Percentiles rank a stretch among this genome's conserved stretches.
Evolutionary conservation across 2,888 invertebrate species (phyloP).

Genomic region (Pandemis cinnamomeana): DNA sequence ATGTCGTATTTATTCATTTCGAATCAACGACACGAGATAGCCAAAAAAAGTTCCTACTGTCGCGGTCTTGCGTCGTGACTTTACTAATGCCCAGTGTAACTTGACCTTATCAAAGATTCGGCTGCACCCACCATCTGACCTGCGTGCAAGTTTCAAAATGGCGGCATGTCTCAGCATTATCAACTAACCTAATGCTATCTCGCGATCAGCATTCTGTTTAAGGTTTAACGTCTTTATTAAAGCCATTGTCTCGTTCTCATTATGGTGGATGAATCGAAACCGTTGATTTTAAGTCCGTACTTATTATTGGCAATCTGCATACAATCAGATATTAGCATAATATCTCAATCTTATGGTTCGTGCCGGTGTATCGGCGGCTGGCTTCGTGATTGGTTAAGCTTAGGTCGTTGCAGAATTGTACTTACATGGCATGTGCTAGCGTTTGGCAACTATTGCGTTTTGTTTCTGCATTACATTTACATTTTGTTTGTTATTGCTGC

Average conservation of each 20-base stretch:
- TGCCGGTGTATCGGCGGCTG: constrained; percentile 14
- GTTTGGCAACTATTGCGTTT: not conserved
- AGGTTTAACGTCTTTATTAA: constrained; percentile 78
- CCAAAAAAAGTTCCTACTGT: too few relatives aligned
- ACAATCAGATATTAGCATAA: constrained; percentile 83
- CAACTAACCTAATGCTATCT: constrained; percentile 59
- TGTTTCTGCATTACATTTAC: not conserved
- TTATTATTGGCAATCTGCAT: constrained; percentile 82
- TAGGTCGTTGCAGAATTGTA: not conserved
- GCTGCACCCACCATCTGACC: not conserved
- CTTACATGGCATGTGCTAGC: not conserved
- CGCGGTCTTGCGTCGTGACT: too few relatives aligned
- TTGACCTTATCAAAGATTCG: not conserved
- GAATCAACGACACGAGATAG: too few relatives aligned
- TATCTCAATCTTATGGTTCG: constrained; percentile 76
- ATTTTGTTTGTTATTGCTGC: not conserved
- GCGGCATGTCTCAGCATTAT: constrained; percentile 20
- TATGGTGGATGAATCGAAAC: constrained; percentile 76
- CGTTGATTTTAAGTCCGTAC: constrained; percentile 67
- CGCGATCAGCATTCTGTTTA: constrained; percentile 61
- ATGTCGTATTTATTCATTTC: too few relatives aligned
- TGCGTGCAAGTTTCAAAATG: constrained; percentile 5
- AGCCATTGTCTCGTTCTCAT: constrained; percentile 78
- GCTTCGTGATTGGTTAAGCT: constrained; percentile 16
- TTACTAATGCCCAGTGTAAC: not conserved